These are phyloP conservation scores for Crossaster papposus DNA, from an alignment of 53 echinoderm and acorn worm genomes.

Conservation along the genomic window DNA sequence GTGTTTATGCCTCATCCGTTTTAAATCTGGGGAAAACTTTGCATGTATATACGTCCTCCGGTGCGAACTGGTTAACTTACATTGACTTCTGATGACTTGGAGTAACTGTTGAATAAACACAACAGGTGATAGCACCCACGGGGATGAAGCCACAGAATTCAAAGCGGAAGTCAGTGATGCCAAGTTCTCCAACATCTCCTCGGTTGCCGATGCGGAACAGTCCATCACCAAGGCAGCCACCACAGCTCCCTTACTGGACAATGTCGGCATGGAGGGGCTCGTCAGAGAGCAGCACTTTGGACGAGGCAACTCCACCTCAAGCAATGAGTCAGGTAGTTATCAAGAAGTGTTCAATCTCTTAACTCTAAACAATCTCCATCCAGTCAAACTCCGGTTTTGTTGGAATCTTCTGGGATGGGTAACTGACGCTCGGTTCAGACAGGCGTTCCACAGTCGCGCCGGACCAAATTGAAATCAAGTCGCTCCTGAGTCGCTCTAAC, in stretches of 20 bases:
- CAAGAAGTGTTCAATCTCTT: not conserved
- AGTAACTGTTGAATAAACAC: no score
- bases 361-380: not conserved
- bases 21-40: no score
- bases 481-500: no score
- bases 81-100: no score
- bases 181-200: constrained; percentile 81
- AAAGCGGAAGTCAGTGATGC: constrained; percentile 96
- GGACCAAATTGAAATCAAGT: no score
- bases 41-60: no score
- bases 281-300: constrained; percentile 69
- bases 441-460: no score
- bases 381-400: not conserved
- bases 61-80: no score
- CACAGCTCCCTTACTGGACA: constrained; percentile 70
- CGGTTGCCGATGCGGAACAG: constrained; percentile 84
- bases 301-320: constrained; percentile 67
- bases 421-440: no score
- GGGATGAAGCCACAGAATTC: constrained; percentile 64
- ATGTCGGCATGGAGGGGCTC: constrained; percentile 93
- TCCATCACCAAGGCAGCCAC: constrained; percentile 76
- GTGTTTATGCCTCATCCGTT: no score
- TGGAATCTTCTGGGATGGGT: no score
- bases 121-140: constrained; percentile 10
- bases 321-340: constrained; percentile 71